Conservation (phyloP, 2,797 vertebrate genomes). For the Enteromius anoplus region DNA sequence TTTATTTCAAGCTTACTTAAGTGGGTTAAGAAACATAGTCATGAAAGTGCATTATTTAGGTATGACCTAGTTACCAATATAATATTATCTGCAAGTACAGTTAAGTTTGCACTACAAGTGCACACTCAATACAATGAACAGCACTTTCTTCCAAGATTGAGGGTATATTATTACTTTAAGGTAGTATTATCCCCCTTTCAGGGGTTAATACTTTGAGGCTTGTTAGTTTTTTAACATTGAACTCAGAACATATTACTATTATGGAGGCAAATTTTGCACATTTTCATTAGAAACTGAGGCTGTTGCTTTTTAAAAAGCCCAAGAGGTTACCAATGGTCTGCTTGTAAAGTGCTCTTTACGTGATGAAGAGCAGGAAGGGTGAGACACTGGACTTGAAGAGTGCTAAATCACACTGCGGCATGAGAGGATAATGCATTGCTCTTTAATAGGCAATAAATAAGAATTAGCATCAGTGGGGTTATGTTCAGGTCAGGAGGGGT, state of each 20-base stretch:
- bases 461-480: constrained; percentile 79
- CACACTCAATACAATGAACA: background rate
- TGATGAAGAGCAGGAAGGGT: constrained; percentile 6
- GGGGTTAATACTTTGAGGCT: background rate
- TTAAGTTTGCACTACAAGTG: background rate
- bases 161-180: no score
- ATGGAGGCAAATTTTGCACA: background rate
- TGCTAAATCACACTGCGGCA: constrained; percentile 71
- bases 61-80: background rate
- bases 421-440: constrained; percentile 72
- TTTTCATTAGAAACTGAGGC: background rate
- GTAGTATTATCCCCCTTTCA: background rate
- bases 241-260: background rate
- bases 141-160: background rate
- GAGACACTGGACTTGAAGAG: constrained; percentile 53
- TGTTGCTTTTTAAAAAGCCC: background rate
- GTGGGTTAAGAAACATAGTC: background rate
- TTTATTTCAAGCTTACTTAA: background rate
- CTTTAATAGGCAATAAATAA: constrained; percentile 79
- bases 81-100: background rate
- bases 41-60: background rate
- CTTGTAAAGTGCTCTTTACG: background rate
- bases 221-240: background rate
- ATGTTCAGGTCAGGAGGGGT: constrained; percentile 68
- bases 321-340: background rate